Evolutionary conservation across 2,888 invertebrate genomes (phyloP).

Genomic region (Drosophila emarginata): DNA sequence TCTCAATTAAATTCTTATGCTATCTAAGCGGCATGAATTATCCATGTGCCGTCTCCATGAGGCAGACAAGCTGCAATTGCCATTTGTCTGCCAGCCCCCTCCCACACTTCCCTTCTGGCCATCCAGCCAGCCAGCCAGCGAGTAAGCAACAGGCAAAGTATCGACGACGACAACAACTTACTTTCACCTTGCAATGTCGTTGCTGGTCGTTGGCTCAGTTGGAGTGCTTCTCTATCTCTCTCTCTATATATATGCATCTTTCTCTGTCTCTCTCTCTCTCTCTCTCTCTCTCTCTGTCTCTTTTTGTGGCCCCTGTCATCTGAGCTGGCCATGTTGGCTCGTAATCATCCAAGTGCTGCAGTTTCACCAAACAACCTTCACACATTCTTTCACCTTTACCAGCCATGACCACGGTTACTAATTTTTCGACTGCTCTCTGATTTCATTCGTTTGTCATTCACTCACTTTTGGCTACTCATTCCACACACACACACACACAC

Average conservation of each 20-base stretch:
- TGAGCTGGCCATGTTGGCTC: slow-evolving; percentile 57
- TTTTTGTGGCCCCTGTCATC: slow-evolving; percentile 41
- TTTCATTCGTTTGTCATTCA: slow-evolving; percentile 33
- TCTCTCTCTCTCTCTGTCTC: not conserved
- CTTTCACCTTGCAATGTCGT: slow-evolving; percentile 83
- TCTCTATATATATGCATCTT: not conserved
- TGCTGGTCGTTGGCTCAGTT: slow-evolving; percentile 82
- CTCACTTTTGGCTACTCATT: slow-evolving; percentile 23
- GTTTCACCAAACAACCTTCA: slow-evolving; percentile 82
- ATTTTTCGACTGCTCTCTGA: slow-evolving; percentile 57
- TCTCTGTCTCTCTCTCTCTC: slow-evolving; percentile 12
- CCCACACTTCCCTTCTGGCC: not conserved
- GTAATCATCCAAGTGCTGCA: slow-evolving; percentile 72
- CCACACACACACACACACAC: slow-evolving; percentile 22
- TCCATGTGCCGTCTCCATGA: slow-evolving; percentile 26
- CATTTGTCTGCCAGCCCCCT: slow-evolving; percentile 6
- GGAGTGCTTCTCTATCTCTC: slow-evolving; percentile 42
- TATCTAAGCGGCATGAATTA: slow-evolving; percentile 61
- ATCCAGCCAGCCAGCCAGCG: slow-evolving; percentile 16
- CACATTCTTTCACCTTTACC: slow-evolving; percentile 81
- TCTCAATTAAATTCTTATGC: slow-evolving; percentile 72
- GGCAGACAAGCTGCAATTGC: slow-evolving; percentile 18
- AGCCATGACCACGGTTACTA: slow-evolving; percentile 82
- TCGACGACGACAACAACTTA: slow-evolving; percentile 70
- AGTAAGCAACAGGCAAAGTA: slow-evolving; percentile 21